Evolutionary conservation across 2,797 vertebrate species (phyloP), one percentile per base, ranked within the genome.

Genomic region (Eulemur rubriventer): DNA sequence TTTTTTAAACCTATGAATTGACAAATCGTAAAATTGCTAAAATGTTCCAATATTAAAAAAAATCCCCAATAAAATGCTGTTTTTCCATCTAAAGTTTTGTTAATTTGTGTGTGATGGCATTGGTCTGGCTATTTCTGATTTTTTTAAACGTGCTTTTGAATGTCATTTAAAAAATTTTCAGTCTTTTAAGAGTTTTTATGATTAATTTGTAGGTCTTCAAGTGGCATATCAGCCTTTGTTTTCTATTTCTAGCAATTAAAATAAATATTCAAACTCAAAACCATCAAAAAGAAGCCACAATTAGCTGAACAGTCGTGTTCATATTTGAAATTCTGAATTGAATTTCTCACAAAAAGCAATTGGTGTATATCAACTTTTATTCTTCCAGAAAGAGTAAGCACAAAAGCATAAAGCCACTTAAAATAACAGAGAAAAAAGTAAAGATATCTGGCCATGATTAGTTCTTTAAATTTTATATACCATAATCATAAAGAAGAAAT

Each of bases 191-290:
- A 7, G 4, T 70, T 79, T 67, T 75, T 92, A 43, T 52, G 81
- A 65, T 82, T 94, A 30, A 82, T 73, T 91, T 90, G 30, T 26
- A 63, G 46, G 76, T 72, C n/a, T 18, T 86, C 24, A 79, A 79
- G 28, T 59, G 63, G 22, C 46, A 38, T 83, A 65, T 93, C 73
- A 95, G 30, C n/a, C n/a, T 82, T 92, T 67, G 24, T 57, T 86
- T 82, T 81, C 33, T 70, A 33, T 96, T 88, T 96, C 63, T 96
- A 83, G 55, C 46, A 92, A 43, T 91, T 86, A 91, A 95, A 89
- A 82, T 67, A 81, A 30, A 50, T 46, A 48, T 80, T 75, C 86
- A 73, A 80, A 88, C 85, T 90, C 55, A 30, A 70, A 91, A 79
- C n/a, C 46, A 35, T 57, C 26, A 41, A 75, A 93, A 94, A 75